phyloP scores from a whole-genome alignment of 2,797 vertebrate genomes.

The Cryptoprocta ferox region DNA sequence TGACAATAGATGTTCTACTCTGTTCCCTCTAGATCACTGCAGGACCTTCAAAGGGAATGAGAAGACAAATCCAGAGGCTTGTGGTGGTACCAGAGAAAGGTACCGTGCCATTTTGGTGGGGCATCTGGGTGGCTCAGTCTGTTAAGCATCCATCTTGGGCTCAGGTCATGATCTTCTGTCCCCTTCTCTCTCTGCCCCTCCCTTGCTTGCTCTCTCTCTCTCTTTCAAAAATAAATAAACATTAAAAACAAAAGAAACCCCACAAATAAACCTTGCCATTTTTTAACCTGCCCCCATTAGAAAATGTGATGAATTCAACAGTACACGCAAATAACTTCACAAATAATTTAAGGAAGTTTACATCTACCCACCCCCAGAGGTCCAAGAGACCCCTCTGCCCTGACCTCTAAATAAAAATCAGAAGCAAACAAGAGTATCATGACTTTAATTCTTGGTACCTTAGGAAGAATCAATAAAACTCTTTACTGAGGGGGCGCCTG shows the following conservation, averaged over 20 bases:
- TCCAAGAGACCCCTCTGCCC: rapidly evolving
- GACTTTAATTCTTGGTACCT: not conserved
- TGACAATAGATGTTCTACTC: not conserved
- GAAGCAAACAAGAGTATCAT: not conserved
- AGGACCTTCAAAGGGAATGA: not conserved
- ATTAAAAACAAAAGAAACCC: too few relatives aligned
- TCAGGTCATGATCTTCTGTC: too few relatives aligned
- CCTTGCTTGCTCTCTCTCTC: too few relatives aligned
- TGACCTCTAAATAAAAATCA: not conserved
- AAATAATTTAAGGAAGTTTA: not conserved
- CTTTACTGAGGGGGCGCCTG: not conserved
- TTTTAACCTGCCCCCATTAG: not conserved
- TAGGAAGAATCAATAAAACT: not conserved
- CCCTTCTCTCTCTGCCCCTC: too few relatives aligned
- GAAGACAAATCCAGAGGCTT: not conserved
- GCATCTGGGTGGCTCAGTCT: too few relatives aligned
- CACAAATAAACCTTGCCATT: not conserved
- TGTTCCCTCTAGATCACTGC: not conserved
- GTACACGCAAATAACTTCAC: not conserved
- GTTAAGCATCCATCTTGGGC: too few relatives aligned
- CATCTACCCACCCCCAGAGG: not conserved
- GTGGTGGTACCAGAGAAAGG: not conserved
- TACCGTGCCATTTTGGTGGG: not conserved
- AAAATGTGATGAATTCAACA: not conserved
- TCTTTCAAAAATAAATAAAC: too few relatives aligned